Percentiles rank a stretch among this genome's conserved stretches.
These are phyloP conservation scores for Scomber colias DNA, from an alignment of 2,113 vertebrate species.

Conservation along the genomic window DNA sequence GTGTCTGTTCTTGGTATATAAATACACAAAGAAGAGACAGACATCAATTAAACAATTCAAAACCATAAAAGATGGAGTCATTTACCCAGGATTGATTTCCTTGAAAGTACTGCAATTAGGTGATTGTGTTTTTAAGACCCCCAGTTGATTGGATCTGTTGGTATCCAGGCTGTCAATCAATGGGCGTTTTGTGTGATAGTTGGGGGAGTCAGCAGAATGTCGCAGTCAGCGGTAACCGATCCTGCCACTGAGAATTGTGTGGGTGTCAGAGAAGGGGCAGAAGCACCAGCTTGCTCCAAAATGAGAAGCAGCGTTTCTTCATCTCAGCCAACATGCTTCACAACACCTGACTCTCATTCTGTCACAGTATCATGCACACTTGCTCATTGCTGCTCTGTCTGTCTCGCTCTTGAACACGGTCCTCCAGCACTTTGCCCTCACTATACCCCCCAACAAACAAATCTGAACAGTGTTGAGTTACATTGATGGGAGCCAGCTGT, in stretches of 20 bases:
- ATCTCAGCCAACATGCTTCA: constrained; percentile 40
- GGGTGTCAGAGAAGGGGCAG: constrained; percentile 42
- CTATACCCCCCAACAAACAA: constrained; percentile 19
- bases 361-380: constrained; percentile 38
- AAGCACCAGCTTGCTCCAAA: constrained; percentile 39
- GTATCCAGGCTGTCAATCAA: constrained; percentile 54
- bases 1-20: constrained; percentile 6
- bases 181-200: constrained; percentile 23
- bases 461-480: constrained; percentile 18
- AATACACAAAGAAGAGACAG: constrained; percentile 15
- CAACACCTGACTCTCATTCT: constrained; percentile 48
- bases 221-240: constrained; percentile 52
- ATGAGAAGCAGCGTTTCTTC: constrained; percentile 50
- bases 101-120: constrained; percentile 60
- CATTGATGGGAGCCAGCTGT: constrained; percentile 1
- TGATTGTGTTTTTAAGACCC: constrained; percentile 52
- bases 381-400: neutral
- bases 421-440: neutral
- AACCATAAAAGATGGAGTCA: constrained; percentile 32
- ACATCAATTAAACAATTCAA: constrained; percentile 40
- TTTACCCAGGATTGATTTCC: constrained; percentile 49
- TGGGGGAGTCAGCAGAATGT: constrained; percentile 20
- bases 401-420: constrained; percentile 10
- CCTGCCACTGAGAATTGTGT: constrained; percentile 18
- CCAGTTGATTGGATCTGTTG: constrained; percentile 47